These are phyloP conservation scores for Burhinus oedicnemus DNA, from an alignment of 2,113 vertebrate species.

Conservation along the genomic window DNA sequence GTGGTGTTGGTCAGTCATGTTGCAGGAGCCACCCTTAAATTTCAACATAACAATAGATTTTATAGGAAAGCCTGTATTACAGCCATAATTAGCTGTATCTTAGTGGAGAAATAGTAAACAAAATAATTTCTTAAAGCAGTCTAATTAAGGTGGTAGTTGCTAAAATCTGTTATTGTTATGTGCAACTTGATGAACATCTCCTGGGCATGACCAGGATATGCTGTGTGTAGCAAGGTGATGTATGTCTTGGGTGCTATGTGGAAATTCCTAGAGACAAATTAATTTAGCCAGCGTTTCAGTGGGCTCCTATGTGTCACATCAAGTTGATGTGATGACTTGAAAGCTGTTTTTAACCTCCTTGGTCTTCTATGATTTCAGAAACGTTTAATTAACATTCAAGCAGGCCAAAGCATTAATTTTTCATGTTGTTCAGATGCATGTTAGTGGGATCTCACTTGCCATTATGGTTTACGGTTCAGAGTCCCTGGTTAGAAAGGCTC, in stretches of 20 bases:
- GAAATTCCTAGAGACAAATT: neutral
- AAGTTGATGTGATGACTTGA: neutral
- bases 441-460: neutral
- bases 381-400: neutral
- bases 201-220: neutral
- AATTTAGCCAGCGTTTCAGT: neutral
- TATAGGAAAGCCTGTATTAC: neutral
- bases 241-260: neutral
- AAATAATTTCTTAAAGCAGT: neutral
- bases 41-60: neutral
- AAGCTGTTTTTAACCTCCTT: neutral
- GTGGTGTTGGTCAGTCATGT: neutral
- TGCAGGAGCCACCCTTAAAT: neutral
- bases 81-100: neutral
- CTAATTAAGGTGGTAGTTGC: neutral
- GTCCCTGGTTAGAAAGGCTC: neutral
- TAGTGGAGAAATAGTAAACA: neutral
- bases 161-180: neutral
- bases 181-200: neutral
- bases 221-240: neutral
- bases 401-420: neutral
- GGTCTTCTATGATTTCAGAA: neutral
- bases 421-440: rapidly evolving
- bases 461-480: neutral
- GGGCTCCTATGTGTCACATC: neutral